Evolutionary conservation across 2,888 invertebrate genomes (phyloP).

Genomic region (Calliscelio sp.): DNA sequence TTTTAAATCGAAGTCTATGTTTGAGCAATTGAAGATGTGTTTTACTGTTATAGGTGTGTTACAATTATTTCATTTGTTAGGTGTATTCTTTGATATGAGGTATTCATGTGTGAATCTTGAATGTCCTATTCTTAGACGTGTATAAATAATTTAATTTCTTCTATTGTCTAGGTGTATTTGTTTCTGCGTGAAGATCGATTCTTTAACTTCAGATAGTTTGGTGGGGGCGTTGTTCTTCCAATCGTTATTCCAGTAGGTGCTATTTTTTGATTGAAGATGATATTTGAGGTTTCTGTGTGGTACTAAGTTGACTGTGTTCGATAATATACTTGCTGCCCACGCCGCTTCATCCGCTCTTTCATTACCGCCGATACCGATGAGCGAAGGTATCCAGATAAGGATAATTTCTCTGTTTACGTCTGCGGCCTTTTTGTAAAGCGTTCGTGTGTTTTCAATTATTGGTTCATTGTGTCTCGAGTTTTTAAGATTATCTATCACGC

Average conservation of each 20-base stretch:
- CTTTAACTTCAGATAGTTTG: not conserved
- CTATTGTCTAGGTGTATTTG: not conserved
- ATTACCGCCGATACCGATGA: not conserved
- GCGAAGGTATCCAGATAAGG: not conserved
- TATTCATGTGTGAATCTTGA: not conserved
- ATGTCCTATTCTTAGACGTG: not conserved
- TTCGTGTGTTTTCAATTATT: not conserved
- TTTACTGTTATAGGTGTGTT: not conserved
- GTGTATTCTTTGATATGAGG: not conserved
- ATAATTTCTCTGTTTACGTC: not conserved
- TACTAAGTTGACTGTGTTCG: not conserved
- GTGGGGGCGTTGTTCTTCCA: not conserved
- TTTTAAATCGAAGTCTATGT: not conserved
- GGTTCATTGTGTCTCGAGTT: constrained; percentile 2
- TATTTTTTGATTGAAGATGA: not conserved
- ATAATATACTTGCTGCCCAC: not conserved
- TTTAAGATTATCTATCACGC: not conserved
- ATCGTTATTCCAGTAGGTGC: not conserved
- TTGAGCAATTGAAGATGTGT: not conserved
- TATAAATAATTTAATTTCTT: not conserved
- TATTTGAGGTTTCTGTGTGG: not conserved
- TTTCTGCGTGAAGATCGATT: not conserved
- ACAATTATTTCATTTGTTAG: not conserved
- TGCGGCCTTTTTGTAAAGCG: not conserved
- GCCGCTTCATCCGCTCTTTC: not conserved